phyloP scores from a whole-genome alignment of 2,113 vertebrate species.

The Dolichotis patagonum region DNA sequence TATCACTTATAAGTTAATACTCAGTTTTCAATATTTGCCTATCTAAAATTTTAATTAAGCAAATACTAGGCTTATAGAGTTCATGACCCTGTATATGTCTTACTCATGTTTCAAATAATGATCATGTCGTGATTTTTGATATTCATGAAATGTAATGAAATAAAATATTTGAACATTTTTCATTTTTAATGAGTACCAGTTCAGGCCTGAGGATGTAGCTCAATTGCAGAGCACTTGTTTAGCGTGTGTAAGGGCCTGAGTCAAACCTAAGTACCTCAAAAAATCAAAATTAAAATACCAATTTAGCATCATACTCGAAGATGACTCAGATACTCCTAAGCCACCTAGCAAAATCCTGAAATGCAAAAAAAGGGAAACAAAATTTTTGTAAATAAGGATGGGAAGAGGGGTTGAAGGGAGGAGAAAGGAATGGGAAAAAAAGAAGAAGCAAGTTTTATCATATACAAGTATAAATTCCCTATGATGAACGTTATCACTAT shows the following conservation, averaged over 20 bases:
- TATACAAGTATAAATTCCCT: not conserved
- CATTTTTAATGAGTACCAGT: not conserved
- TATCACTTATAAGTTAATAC: conserved; percentile 41
- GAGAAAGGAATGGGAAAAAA: not conserved
- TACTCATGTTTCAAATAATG: conserved; percentile 60
- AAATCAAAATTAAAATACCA: not conserved
- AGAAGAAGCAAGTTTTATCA: not conserved
- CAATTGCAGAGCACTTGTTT: not conserved
- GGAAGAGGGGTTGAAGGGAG: not conserved
- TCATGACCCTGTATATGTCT: conserved; percentile 1
- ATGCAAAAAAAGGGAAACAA: not conserved
- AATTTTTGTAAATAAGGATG: not conserved
- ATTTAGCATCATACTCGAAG: not conserved
- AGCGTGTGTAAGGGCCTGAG: not conserved
- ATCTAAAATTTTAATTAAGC: conserved; percentile 53
- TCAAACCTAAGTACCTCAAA: not conserved
- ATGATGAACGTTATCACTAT: not conserved
- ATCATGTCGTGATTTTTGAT: conserved; percentile 28
- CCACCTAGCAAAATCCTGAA: conserved; percentile 27
- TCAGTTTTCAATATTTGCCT: conserved; percentile 51
- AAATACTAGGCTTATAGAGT: conserved; percentile 30
- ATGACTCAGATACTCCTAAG: conserved; percentile 22
- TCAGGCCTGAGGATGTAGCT: not conserved
- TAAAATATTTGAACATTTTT: conserved; percentile 51
- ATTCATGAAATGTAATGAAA: conserved; percentile 30